Conservation (phyloP, 2,888 invertebrate genomes). For the Diaprepes abbreviatus region DNA sequence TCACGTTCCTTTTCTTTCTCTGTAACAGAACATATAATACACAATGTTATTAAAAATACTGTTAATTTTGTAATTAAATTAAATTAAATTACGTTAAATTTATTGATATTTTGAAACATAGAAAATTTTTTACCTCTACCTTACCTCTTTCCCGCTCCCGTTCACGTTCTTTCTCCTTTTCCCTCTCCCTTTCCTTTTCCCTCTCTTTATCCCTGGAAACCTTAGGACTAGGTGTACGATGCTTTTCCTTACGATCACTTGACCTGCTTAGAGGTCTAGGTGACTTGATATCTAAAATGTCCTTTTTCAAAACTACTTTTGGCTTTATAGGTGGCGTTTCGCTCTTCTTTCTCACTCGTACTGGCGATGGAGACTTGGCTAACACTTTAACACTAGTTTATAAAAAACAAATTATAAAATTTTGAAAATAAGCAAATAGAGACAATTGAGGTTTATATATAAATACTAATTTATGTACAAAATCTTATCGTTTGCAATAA, state of each 20-base stretch:
- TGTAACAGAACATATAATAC: background rate
- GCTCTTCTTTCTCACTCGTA: slow-evolving; percentile 61
- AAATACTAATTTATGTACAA: no score
- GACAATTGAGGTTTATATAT: no score
- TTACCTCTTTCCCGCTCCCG: slow-evolving; percentile 64
- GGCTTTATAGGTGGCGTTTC: slow-evolving; percentile 65
- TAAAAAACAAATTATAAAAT: no score
- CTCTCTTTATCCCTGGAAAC: slow-evolving; percentile 66
- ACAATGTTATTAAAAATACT: no score
- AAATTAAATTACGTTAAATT: no score
- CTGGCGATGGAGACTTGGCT: slow-evolving; percentile 63
- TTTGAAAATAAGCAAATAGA: no score
- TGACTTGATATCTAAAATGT: slow-evolving; percentile 59
- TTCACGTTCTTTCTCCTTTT: slow-evolving; percentile 63
- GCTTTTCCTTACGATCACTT: slow-evolving; percentile 63
- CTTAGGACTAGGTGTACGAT: slow-evolving; percentile 65
- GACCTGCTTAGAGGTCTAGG: slow-evolving; percentile 61
- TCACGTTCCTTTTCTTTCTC: slow-evolving; percentile 62
- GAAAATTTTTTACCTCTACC: no score
- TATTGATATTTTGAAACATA: no score
- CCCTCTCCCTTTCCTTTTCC: slow-evolving; percentile 71
- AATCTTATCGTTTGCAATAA: no score
- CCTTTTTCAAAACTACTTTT: slow-evolving; percentile 59
- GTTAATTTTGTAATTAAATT: no score
- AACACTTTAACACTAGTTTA: slow-evolving; percentile 26